Conservation (phyloP, 2,113 vertebrate species). For the Conger conger region DNA sequence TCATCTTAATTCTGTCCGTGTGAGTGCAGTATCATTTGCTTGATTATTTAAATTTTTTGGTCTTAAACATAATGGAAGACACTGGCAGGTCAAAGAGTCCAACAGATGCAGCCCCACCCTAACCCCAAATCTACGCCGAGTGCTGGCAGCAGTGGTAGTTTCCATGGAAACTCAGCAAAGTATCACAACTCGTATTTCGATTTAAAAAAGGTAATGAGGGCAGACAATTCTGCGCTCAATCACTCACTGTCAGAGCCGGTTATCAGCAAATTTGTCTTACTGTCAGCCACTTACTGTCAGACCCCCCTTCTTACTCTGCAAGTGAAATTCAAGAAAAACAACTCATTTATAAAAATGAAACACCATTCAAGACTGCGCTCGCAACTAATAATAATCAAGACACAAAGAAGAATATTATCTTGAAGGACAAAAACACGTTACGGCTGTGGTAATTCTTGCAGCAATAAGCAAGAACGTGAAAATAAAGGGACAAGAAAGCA, state of each 20-base stretch:
- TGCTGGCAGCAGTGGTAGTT: conserved; percentile 50
- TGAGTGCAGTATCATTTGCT: neutral
- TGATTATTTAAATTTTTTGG: neutral
- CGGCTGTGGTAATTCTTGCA: neutral
- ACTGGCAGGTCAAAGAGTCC: conserved; percentile 16
- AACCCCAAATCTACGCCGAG: conserved; percentile 37
- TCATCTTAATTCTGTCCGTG: neutral
- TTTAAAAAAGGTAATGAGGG: conserved; percentile 72
- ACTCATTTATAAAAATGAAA: conserved; percentile 25
- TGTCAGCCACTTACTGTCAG: conserved; percentile 61
- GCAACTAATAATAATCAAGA: neutral
- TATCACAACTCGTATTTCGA: conserved; percentile 67
- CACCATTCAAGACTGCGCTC: conserved; percentile 19
- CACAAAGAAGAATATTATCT: neutral
- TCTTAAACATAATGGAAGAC: conserved; percentile 24
- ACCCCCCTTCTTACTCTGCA: conserved; percentile 49
- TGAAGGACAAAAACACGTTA: neutral
- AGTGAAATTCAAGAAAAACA: conserved; percentile 46
- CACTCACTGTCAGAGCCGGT: conserved; percentile 71
- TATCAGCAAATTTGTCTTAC: conserved; percentile 74
- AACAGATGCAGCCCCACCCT: conserved; percentile 5
- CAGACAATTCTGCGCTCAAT: conserved; percentile 68
- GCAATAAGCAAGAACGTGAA: neutral
- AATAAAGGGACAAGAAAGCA: neutral
- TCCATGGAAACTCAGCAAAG: conserved; percentile 70